Conservation (phyloP, 2,888 invertebrate species). For the Caenorhabditis auriculariae region DNA sequence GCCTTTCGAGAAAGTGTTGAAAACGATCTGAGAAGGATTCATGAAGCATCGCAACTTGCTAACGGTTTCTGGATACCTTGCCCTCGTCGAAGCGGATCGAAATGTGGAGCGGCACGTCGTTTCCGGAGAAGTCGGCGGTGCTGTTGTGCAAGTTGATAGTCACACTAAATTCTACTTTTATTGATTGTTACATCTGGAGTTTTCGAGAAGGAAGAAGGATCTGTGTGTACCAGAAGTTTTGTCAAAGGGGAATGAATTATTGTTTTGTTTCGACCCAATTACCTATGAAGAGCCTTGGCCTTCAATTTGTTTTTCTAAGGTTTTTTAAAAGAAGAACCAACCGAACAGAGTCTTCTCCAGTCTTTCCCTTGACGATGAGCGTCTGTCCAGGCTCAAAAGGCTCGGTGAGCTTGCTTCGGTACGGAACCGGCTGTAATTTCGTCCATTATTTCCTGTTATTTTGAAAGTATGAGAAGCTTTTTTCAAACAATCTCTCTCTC, state of each 20-base stretch:
- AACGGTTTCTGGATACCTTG: constrained; percentile 22
- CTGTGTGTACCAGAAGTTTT: no score
- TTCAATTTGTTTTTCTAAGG: not conserved
- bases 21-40: constrained; percentile 48
- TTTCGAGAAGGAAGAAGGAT: constrained; percentile 1
- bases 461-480: no score
- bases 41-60: not conserved
- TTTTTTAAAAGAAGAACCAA: constrained; percentile 8
- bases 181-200: not conserved
- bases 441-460: no score
- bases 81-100: constrained; percentile 54
- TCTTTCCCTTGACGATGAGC: constrained; percentile 58
- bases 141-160: constrained; percentile 58
- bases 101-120: constrained; percentile 62
- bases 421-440: constrained; percentile 59
- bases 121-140: constrained; percentile 60
- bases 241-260: no score
- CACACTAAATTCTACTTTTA: no score
- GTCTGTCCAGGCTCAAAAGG: constrained; percentile 62
- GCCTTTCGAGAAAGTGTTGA: constrained; percentile 62
- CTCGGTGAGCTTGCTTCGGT: constrained; percentile 57
- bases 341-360: constrained; percentile 55
- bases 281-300: not conserved
- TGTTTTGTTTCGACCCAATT: no score
- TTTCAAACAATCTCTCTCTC: no score